phyloP scores from a whole-genome alignment of 2,113 vertebrate species.

The Corythaixoides concolor region DNA sequence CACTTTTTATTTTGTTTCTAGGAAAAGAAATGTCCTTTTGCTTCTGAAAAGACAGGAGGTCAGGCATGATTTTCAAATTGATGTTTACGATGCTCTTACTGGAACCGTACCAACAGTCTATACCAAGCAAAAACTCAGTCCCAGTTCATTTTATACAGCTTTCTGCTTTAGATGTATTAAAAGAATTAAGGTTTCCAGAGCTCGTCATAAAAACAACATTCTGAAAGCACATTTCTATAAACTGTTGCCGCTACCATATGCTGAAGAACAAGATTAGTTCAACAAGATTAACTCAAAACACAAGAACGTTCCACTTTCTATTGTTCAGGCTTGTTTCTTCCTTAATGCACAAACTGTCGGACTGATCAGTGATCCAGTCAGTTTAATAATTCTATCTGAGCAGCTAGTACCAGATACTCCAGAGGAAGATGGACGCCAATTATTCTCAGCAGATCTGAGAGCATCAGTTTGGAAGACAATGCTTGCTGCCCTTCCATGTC shows the following conservation, averaged over 20 bases:
- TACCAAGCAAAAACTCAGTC: background rate
- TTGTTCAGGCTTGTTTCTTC: background rate
- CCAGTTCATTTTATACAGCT: background rate
- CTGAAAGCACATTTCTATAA: background rate
- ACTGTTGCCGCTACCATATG: background rate
- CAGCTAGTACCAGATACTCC: background rate
- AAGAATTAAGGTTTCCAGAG: background rate
- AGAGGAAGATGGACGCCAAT: background rate
- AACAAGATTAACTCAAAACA: background rate
- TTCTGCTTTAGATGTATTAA: background rate
- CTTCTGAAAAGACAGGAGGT: background rate
- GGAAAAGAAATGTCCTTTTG: background rate
- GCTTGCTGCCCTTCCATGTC: background rate
- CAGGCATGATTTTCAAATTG: background rate
- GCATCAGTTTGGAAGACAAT: background rate
- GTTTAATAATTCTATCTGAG: background rate
- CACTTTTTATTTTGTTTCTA: background rate
- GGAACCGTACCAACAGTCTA: background rate
- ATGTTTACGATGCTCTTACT: background rate
- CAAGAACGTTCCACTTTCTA: background rate
- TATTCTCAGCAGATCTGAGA: background rate
- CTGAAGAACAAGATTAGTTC: background rate
- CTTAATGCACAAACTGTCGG: background rate
- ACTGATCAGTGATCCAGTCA: background rate
- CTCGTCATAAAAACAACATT: background rate